Conservation (phyloP, 2,888 invertebrate genomes). For the Tholera decimalis region DNA sequence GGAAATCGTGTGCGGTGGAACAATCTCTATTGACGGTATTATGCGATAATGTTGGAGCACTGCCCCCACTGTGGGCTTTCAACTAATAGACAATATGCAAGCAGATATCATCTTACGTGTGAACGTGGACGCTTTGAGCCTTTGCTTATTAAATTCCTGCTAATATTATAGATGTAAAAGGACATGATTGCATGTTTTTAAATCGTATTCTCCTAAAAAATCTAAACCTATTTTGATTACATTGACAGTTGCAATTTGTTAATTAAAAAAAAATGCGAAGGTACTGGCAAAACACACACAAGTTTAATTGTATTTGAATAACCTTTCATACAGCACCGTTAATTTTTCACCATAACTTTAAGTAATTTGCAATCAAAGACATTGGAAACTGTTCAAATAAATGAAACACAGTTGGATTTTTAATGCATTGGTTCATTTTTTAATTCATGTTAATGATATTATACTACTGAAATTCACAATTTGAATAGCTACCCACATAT, state of each 20-base stretch:
- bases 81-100: constrained; percentile 69
- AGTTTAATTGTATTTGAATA: constrained; percentile 1
- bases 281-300: not conserved
- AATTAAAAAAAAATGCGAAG: not conserved
- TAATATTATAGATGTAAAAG: not conserved
- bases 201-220: not conserved
- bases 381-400: not conserved
- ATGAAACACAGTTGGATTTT: constrained; percentile 31
- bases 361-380: constrained; percentile 6
- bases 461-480: not conserved
- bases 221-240: no score
- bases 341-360: constrained; percentile 29
- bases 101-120: constrained; percentile 72
- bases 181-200: not conserved
- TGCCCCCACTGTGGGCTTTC: constrained; percentile 62
- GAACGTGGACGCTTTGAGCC: constrained; percentile 48
- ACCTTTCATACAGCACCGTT: constrained; percentile 8
- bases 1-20: constrained; percentile 75
- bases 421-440: constrained; percentile 5
- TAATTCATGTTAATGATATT: not conserved
- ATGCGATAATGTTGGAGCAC: constrained; percentile 75
- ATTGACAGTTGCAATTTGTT: no score
- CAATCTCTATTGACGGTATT: constrained; percentile 77
- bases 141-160: constrained; percentile 35
- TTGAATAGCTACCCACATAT: no score